phyloP scores from a whole-genome alignment of 2,888 invertebrate species.

The Auanema sp. region DNA sequence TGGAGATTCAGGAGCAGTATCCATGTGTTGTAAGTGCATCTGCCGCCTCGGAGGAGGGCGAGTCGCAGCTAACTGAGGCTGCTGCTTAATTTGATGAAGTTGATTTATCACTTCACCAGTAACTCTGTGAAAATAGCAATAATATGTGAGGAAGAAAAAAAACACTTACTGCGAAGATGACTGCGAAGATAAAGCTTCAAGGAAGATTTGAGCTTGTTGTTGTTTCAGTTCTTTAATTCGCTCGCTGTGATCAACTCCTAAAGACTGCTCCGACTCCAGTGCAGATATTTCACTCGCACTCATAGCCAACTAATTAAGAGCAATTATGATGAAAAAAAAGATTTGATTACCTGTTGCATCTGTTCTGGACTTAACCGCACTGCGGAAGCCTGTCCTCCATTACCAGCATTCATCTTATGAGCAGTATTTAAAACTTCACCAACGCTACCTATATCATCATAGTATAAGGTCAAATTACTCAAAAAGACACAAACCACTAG shows the following conservation, averaged over 20 bases:
- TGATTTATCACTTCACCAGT: slow-evolving; percentile 1
- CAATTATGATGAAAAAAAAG: neutral
- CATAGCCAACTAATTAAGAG: neutral
- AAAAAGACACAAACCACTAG: no score
- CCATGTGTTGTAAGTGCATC: neutral
- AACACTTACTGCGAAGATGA: neutral
- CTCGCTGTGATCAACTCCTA: slow-evolving; percentile 5
- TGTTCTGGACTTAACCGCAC: neutral
- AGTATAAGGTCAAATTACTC: no score
- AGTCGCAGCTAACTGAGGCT: neutral
- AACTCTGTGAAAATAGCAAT: neutral
- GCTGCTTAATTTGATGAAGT: slow-evolving; percentile 3
- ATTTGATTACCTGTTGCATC: neutral
- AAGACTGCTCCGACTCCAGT: slow-evolving; percentile 3
- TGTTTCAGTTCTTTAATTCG: slow-evolving; percentile 10
- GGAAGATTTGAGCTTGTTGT: slow-evolving; percentile 1
- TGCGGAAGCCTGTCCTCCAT: slow-evolving; percentile 1
- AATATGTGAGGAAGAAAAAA: neutral
- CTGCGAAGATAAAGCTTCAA: neutral
- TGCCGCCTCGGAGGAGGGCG: neutral
- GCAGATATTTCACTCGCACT: neutral
- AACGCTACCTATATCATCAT: neutral
- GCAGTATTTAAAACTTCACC: slow-evolving; percentile 7
- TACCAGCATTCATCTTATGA: slow-evolving; percentile 6
- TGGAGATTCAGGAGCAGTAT: slow-evolving; percentile 2